These are phyloP conservation scores for Circaetus gallicus DNA, from an alignment of 2,113 vertebrate genomes.

Conservation along the genomic window DNA sequence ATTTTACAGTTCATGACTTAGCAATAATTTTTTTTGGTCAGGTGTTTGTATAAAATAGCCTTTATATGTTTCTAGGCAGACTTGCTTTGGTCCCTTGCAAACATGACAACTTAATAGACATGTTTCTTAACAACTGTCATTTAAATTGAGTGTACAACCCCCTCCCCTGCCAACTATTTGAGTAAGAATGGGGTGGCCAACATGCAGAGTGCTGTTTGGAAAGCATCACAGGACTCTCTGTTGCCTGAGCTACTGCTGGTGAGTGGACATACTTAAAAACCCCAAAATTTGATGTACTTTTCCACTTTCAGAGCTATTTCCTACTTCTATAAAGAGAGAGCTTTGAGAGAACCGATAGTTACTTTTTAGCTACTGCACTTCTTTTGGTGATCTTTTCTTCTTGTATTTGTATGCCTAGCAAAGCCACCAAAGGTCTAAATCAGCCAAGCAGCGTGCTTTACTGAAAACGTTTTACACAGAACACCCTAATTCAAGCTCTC, in stretches of 20 bases:
- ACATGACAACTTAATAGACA: not conserved
- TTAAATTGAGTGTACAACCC: not conserved
- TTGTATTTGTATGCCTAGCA: not conserved
- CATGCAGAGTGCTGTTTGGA: not conserved
- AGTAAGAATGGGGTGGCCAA: not conserved
- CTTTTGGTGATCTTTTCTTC: not conserved
- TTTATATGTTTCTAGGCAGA: not conserved
- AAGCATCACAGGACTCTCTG: not conserved
- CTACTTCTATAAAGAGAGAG: not conserved
- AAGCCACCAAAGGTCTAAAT: not conserved
- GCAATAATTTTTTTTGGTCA: not conserved
- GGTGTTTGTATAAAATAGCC: not conserved
- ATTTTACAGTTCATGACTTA: not conserved
- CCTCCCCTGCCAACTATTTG: not conserved
- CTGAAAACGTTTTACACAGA: not conserved
- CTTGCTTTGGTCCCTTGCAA: not conserved
- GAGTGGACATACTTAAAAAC: not conserved
- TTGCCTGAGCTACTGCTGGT: not conserved
- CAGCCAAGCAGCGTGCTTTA: not conserved
- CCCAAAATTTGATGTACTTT: fast-evolving
- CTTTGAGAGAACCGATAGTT: not conserved
- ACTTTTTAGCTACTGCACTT: not conserved
- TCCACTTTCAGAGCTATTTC: not conserved
- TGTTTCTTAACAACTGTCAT: not conserved
- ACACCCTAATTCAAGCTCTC: not conserved